Percentiles rank a stretch among this genome's conserved stretches.
These are phyloP conservation scores for Hemitrygon akajei DNA, from an alignment of 2,797 vertebrate genomes.

Conservation along the genomic window DNA sequence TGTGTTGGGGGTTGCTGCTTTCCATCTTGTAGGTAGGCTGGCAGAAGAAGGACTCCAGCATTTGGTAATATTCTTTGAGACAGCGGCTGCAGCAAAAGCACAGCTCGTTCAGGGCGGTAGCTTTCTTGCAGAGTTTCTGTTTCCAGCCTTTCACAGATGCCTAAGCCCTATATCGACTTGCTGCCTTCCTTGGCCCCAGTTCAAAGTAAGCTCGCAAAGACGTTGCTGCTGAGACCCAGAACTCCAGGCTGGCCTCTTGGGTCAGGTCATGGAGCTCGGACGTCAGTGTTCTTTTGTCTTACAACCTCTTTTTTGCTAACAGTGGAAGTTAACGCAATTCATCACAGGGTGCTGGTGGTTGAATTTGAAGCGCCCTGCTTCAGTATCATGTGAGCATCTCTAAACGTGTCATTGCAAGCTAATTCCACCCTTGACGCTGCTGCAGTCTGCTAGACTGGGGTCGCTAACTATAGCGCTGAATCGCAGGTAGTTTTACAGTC, in stretches of 20 bases:
- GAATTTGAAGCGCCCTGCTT: not conserved
- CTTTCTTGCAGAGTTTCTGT: not conserved
- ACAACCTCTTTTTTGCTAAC: not conserved
- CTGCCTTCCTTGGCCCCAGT: not conserved
- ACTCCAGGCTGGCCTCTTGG: not conserved
- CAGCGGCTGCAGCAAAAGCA: not conserved
- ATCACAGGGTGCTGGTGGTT: not conserved
- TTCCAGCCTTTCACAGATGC: not conserved
- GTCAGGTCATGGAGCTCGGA: not conserved
- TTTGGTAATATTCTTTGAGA: not conserved
- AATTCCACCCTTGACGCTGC: not conserved
- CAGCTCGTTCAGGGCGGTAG: too few species aligned
- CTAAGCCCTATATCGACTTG: not conserved
- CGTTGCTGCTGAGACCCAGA: not conserved
- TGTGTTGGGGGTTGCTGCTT: not conserved
- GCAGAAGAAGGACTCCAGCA: not conserved
- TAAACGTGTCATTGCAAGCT: not conserved
- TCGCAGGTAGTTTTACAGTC: not conserved
- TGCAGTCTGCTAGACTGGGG: not conserved
- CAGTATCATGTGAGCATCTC: not conserved
- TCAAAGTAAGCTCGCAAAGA: not conserved
- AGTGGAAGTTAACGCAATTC: not conserved
- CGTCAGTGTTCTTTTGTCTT: not conserved
- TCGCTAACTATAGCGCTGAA: not conserved
- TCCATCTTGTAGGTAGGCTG: not conserved